Percentiles rank a stretch among this genome's conserved stretches.
These are phyloP conservation scores for Actenoides lindsayi DNA, from an alignment of 2,113 vertebrate genomes.

Conservation along the genomic window DNA sequence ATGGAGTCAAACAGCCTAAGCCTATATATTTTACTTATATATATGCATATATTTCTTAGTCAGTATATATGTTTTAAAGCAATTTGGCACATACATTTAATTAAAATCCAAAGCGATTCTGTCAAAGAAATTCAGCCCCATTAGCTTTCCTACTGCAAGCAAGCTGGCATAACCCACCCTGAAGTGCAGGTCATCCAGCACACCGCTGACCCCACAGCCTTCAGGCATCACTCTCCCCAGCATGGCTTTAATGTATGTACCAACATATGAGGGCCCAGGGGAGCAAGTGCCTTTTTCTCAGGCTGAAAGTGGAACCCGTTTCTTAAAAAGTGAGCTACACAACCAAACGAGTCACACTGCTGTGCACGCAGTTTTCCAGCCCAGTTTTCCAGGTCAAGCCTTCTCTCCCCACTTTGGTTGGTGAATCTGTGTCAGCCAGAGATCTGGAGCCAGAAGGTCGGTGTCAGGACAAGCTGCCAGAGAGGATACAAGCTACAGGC, in stretches of 20 bases:
- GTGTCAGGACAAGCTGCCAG: neutral
- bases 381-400: neutral
- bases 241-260: fast-evolving
- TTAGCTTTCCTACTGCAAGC: neutral
- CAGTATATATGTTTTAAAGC: neutral
- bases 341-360: fast-evolving
- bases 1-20: neutral
- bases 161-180: neutral
- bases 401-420: neutral
- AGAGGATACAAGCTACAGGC: neutral
- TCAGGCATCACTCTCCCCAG: too few relatives aligned
- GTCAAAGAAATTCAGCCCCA: neutral
- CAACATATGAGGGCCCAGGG: fast-evolving
- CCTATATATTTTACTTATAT: neutral
- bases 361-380: neutral
- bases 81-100: neutral
- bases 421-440: neutral
- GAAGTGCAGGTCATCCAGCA: neutral
- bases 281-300: neutral
- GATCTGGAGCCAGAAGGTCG: neutral
- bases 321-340: neutral
- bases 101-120: neutral
- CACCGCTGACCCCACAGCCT: neutral
- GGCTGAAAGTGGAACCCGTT: neutral
- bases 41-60: neutral